A percentile compares a stretch with the other conserved stretches of the same genome.
Conservation (phyloP, 2,797 vertebrate species). For the Sus cebifrons region DNA sequence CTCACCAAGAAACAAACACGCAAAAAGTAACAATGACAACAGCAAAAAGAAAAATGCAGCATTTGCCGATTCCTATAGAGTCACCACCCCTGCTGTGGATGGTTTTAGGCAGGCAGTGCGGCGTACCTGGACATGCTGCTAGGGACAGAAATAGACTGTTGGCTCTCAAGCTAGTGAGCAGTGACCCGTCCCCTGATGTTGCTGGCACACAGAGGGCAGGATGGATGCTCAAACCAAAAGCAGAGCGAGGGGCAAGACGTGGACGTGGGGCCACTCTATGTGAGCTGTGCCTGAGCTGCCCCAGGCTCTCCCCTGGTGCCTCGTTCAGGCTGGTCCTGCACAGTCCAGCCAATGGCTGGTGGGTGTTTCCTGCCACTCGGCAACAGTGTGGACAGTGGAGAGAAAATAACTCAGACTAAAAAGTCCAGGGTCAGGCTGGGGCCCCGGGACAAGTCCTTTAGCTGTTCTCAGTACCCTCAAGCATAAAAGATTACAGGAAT, state of each 20-base stretch:
- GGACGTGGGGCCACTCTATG: not conserved
- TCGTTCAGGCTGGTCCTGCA: not conserved
- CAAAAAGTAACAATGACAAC: not conserved
- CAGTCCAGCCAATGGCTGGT: fast-evolving
- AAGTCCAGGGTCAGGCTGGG: not conserved
- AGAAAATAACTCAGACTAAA: not conserved
- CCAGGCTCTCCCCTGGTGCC: fast-evolving
- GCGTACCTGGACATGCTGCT: fast-evolving
- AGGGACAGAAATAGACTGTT: fast-evolving
- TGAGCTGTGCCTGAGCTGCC: not conserved
- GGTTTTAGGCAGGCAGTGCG: not conserved
- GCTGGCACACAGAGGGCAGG: fast-evolving
- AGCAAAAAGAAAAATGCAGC: too few relatives aligned
- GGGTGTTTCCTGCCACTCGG: not conserved
- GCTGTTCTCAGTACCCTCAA: not conserved
- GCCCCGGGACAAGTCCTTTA: not conserved
- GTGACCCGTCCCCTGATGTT: fast-evolving
- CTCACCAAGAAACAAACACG: not conserved
- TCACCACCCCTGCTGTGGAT: not conserved
- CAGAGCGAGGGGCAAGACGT: not conserved
- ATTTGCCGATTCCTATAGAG: not conserved
- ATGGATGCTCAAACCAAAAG: not conserved
- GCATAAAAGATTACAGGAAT: not conserved
- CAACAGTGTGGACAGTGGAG: not conserved
- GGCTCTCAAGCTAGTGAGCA: not conserved